These are phyloP conservation scores for Motacilla tschutschensis DNA, from an alignment of 2,113 vertebrate species.

Conservation along the genomic window DNA sequence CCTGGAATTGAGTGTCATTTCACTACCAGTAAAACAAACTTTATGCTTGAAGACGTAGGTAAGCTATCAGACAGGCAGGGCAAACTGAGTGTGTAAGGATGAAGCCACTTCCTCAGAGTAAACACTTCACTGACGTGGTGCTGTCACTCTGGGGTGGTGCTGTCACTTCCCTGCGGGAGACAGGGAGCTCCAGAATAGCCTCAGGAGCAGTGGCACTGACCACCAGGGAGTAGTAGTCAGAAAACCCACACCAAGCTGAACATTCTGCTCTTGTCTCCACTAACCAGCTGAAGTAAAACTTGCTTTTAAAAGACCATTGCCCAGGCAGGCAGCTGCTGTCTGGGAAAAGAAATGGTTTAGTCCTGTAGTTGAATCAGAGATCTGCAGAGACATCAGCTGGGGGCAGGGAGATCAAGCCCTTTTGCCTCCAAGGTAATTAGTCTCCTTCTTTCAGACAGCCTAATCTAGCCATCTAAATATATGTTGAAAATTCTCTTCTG, in stretches of 20 bases:
- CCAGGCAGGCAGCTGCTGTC: background rate
- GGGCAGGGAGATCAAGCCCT: accelerated
- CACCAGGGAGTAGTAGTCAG: too few species aligned
- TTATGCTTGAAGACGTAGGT: background rate
- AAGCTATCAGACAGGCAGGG: background rate
- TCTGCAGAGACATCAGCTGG: background rate
- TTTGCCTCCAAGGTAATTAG: background rate
- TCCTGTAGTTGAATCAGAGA: background rate
- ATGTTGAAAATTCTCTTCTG: background rate
- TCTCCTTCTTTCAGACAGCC: background rate
- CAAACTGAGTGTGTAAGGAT: background rate
- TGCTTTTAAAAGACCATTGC: background rate
- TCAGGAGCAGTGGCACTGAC: background rate
- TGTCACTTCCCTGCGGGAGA: accelerated
- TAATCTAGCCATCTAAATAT: background rate
- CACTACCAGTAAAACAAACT: background rate
- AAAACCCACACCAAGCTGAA: background rate
- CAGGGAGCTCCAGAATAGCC: background rate
- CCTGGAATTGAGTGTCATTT: background rate
- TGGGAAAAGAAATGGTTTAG: background rate
- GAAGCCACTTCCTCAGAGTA: background rate
- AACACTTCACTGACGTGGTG: background rate
- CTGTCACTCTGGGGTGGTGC: background rate
- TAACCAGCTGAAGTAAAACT: background rate
- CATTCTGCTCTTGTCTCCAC: background rate